Percentiles rank a stretch among this genome's conserved stretches.
Evolutionary conservation across 2,888 invertebrate genomes (phyloP).

Genomic region (Eilema sororculum): DNA sequence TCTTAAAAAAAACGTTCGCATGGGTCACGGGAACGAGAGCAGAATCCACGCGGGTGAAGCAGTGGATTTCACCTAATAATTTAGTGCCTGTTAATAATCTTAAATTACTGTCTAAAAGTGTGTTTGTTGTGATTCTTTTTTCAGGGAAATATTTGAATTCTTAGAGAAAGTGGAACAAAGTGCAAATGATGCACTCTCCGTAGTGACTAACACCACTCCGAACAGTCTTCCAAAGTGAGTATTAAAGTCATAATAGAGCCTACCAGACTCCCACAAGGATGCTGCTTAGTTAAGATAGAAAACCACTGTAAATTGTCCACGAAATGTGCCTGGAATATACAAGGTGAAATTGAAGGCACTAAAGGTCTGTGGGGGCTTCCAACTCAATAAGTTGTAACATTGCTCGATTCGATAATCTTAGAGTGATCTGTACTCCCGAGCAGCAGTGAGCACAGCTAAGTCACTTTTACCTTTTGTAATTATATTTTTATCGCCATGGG

Average conservation of each 20-base stretch:
- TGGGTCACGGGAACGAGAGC: too few species aligned
- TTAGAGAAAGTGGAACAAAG: constrained; percentile 89
- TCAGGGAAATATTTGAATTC: constrained; percentile 89
- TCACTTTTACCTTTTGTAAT: too few species aligned
- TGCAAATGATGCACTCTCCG: constrained; percentile 81
- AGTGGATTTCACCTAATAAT: not conserved
- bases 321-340: too few species aligned
- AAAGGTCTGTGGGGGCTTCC: not conserved
- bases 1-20: too few species aligned
- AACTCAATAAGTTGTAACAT: not conserved
- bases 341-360: too few species aligned
- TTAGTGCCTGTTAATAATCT: not conserved
- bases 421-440: not conserved
- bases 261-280: too few species aligned
- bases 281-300: too few species aligned
- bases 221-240: constrained; percentile 78
- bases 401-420: not conserved
- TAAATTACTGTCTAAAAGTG: not conserved
- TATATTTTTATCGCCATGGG: too few species aligned
- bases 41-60: too few species aligned
- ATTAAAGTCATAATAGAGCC: too few species aligned
- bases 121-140: constrained; percentile 44
- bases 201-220: constrained; percentile 76
- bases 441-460: too few species aligned
- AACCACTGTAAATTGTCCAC: not conserved